A percentile compares a stretch with the other conserved stretches of the same genome.
phyloP scores from a whole-genome alignment of 2,797 vertebrate genomes.

The Gila robusta region DNA sequence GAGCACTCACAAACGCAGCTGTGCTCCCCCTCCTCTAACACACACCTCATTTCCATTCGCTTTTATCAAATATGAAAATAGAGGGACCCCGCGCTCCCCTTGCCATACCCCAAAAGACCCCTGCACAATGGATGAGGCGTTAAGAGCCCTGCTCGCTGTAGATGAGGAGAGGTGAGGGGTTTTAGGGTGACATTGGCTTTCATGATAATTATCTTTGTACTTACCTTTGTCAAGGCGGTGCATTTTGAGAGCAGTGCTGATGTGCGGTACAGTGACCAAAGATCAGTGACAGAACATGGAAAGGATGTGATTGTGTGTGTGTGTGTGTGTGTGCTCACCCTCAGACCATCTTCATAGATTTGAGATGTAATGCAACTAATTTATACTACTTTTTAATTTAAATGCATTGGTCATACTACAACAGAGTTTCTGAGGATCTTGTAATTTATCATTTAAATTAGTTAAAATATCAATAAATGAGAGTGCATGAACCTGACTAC shows the following conservation, averaged over 20 bases:
- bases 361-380: neutral
- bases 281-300: conserved; percentile 17
- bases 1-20: conserved; percentile 50
- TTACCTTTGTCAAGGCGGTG: conserved; percentile 72
- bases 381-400: neutral
- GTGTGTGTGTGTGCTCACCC: neutral
- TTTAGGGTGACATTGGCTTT: conserved; percentile 69
- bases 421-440: neutral
- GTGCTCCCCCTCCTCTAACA: conserved; percentile 38
- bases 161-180: conserved; percentile 60
- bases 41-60: conserved; percentile 64
- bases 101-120: conserved; percentile 60
- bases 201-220: conserved; percentile 77
- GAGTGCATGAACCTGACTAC: neutral
- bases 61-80: conserved; percentile 73
- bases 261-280: conserved; percentile 48
- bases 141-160: conserved; percentile 49
- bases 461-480: neutral
- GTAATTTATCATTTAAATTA: neutral
- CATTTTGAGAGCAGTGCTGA: conserved; percentile 71
- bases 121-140: conserved; percentile 66
- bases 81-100: conserved; percentile 47
- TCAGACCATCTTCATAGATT: neutral
- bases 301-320: neutral
- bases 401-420: neutral